Conservation (phyloP, 1,140 invertebrate genomes). For the Berghia stephanieae region DNA sequence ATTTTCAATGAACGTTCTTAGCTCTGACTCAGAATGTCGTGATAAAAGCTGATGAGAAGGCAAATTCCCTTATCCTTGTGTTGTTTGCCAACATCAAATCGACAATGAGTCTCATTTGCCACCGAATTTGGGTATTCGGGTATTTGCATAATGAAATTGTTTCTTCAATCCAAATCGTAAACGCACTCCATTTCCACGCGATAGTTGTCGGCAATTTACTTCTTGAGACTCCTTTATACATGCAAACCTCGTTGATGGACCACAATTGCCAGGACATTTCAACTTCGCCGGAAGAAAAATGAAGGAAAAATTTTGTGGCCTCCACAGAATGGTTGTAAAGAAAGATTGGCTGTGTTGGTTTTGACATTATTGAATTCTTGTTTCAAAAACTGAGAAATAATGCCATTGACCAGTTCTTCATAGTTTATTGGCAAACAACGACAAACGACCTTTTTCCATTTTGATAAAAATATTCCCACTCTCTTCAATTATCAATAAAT, state of each 20-base stretch:
- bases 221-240: constrained; percentile 19
- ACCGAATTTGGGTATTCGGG: constrained; percentile 11
- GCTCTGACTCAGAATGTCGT: too few relatives aligned
- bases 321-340: not conserved
- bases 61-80: constrained; percentile 20
- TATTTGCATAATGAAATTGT: constrained; percentile 34
- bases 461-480: too few relatives aligned
- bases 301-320: not conserved
- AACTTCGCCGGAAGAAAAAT: not conserved
- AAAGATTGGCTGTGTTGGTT: not conserved
- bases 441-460: too few relatives aligned
- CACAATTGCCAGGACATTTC: constrained; percentile 30
- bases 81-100: constrained; percentile 22
- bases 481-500: too few relatives aligned
- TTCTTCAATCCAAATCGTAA: constrained; percentile 27
- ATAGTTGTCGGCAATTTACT: constrained; percentile 29
- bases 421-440: too few relatives aligned
- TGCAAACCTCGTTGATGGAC: constrained; percentile 26
- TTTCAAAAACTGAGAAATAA: not conserved
- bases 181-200: constrained; percentile 7
- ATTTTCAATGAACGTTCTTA: too few relatives aligned
- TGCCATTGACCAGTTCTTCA: not conserved
- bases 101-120: constrained; percentile 24
- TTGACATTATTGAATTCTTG: not conserved
- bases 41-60: too few relatives aligned